A percentile compares a stretch with the other conserved stretches of the same genome.
These are phyloP conservation scores for Pygmarrhopalites habei DNA, from an alignment of 1,140 invertebrate species.

Conservation along the genomic window DNA sequence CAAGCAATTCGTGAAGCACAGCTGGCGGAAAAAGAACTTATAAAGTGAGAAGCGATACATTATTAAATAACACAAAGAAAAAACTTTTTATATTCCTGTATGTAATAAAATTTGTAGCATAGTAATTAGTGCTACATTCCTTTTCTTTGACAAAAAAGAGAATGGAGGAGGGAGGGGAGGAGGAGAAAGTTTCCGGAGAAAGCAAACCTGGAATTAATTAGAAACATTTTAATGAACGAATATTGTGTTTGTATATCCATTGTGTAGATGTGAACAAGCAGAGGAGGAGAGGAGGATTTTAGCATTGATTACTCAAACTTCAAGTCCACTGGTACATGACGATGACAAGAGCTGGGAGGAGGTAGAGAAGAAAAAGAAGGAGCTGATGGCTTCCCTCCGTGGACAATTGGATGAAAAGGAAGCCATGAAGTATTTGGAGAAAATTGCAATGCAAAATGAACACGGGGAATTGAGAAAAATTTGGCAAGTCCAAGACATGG, in stretches of 20 bases:
- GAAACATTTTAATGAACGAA: no score
- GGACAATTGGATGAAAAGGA: conserved; percentile 29
- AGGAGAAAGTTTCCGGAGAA: no score
- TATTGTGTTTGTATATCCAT: no score
- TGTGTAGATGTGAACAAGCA: conserved; percentile 26
- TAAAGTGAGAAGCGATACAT: conserved; percentile 25
- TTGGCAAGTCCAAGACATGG: conserved; percentile 29
- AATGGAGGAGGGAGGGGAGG: background rate
- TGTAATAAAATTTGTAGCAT: background rate
- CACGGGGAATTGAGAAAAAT: conserved; percentile 16
- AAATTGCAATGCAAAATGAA: conserved; percentile 25
- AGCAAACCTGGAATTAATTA: no score
- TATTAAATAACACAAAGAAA: no score
- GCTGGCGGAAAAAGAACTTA: conserved; percentile 33
- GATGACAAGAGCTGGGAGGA: conserved; percentile 16
- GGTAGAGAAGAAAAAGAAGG: conserved; percentile 18
- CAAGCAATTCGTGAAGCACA: conserved; percentile 38
- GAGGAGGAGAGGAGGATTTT: conserved; percentile 30
- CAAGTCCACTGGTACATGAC: conserved; percentile 21
- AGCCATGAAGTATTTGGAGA: conserved; percentile 28
- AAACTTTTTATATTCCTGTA: background rate
- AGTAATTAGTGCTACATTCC: background rate
- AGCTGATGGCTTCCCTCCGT: conserved; percentile 16
- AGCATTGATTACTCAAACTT: conserved; percentile 24
- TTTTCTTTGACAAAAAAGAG: no score